Conservation (phyloP, 2,113 vertebrate genomes). For the Phainopepla nitens region DNA sequence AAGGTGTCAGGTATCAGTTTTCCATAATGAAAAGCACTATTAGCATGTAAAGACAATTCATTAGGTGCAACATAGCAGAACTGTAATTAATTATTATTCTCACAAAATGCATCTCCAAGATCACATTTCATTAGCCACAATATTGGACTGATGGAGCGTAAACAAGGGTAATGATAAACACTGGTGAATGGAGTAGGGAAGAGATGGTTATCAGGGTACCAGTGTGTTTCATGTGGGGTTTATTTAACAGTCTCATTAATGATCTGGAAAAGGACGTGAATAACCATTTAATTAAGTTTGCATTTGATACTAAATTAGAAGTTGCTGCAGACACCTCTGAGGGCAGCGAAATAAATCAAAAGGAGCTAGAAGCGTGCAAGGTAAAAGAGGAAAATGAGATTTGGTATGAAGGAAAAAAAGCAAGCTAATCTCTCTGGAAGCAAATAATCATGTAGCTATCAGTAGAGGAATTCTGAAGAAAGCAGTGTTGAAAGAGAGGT, state of each 20-base stretch:
- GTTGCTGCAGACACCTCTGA: conserved; percentile 30
- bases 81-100: conserved; percentile 56
- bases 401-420: not conserved
- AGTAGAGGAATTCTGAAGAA: conserved; percentile 17
- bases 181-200: not conserved
- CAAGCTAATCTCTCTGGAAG: conserved; percentile 10
- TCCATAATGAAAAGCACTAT: not conserved
- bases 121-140: conserved; percentile 13
- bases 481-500: conserved; percentile 9
- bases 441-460: conserved; percentile 12
- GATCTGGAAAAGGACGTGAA: conserved; percentile 53
- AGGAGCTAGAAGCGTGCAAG: not conserved
- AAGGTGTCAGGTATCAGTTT: not conserved
- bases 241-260: conserved; percentile 58
- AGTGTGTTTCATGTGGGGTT: conserved; percentile 19
- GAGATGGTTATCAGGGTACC: conserved; percentile 42
- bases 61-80: conserved; percentile 30
- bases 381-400: conserved; percentile 49
- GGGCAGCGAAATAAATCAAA: conserved; percentile 55
- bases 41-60: conserved; percentile 24
- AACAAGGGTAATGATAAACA: conserved; percentile 49
- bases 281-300: conserved; percentile 62
- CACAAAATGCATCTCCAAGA: not conserved
- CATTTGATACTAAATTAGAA: conserved; percentile 54
- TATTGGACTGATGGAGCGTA: conserved; percentile 45